Evolutionary conservation across 2,888 invertebrate genomes (phyloP).

Genomic region (Lysandra bellargus): DNA sequence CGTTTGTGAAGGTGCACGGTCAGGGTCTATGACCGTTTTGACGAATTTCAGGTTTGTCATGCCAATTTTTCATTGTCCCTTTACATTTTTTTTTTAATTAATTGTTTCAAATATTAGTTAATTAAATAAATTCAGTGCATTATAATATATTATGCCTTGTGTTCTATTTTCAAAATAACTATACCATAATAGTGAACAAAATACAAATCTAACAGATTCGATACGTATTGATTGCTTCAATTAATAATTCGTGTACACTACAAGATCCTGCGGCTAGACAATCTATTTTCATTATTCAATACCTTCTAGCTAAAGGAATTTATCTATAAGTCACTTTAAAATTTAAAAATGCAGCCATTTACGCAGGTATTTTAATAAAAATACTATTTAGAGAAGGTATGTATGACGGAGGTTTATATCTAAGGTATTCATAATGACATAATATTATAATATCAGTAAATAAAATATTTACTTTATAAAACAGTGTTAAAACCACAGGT

Average conservation of each 20-base stretch:
- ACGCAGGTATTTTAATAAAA: background rate
- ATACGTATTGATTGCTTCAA: background rate
- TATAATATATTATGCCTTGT: background rate
- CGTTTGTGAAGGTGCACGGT: too few species aligned
- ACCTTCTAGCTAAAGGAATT: background rate
- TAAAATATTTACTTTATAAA: background rate
- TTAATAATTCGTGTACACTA: constrained; percentile 1
- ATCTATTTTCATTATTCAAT: background rate
- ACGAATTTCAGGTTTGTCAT: too few species aligned
- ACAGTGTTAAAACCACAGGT: too few species aligned
- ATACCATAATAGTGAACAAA: background rate
- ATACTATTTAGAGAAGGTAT: background rate
- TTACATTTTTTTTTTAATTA: too few species aligned
- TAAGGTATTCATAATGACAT: background rate
- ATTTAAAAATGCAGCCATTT: background rate
- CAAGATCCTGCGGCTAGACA: background rate
- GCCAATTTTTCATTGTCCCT: too few species aligned
- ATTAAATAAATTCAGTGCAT: too few species aligned
- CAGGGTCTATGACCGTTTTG: too few species aligned
- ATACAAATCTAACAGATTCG: background rate
- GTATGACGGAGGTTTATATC: background rate
- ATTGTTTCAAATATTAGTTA: too few species aligned
- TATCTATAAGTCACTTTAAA: background rate
- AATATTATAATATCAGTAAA: background rate
- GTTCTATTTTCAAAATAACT: constrained; percentile 3